Evolutionary conservation across 2,888 invertebrate species (phyloP), one percentile per base, ranked within the genome.

Genomic region (Erebia ligea): DNA sequence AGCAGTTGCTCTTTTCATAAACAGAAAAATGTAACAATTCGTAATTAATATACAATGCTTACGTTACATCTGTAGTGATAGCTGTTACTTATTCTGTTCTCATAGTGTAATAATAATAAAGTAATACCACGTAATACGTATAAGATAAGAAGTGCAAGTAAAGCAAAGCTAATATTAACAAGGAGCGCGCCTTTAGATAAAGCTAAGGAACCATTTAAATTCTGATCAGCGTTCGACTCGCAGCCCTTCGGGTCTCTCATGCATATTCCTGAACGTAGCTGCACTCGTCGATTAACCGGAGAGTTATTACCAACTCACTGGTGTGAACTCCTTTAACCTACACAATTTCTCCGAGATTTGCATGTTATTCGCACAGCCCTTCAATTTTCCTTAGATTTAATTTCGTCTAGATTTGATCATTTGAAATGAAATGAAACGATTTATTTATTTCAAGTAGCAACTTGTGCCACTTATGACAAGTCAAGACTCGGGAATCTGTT

Each of bases 241-340:
- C 73, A 76, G 63, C 75, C 75, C 75, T 74, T 70, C 50, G 65
- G 65, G n/a, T 62, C 63, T 58, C 61, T 74, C 75, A 70, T 42
- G 25, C 70, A 45, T 73, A 85, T 82, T 84, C 83, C 70, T 82
- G 79, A 8, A 74, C 50, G 58, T 62, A 71, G 71, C 70, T 58
- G 74, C 81, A 71, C 72, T 80, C 83, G 78, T 83, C 86, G 85
- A 85, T 85, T 82, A 83, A 81, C 72, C 74, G 71, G 71, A 76
- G 81, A 80, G 80, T 85, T 84, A 86, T 85, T 82, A 81, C 75
- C 75, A 82, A 83, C 80, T 84, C 81, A 80, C 74, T 73, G 69
- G 34, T 57, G 61, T 69, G 64, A 69, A 71, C 62, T 71, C 61
- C 56, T 65, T 65, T 64, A 73, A 65, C 70, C 67, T 40, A 50